Base-by-base conservation (phyloP, 2,113 vertebrate genomes). In the Sisor rabdophorus region DNA sequence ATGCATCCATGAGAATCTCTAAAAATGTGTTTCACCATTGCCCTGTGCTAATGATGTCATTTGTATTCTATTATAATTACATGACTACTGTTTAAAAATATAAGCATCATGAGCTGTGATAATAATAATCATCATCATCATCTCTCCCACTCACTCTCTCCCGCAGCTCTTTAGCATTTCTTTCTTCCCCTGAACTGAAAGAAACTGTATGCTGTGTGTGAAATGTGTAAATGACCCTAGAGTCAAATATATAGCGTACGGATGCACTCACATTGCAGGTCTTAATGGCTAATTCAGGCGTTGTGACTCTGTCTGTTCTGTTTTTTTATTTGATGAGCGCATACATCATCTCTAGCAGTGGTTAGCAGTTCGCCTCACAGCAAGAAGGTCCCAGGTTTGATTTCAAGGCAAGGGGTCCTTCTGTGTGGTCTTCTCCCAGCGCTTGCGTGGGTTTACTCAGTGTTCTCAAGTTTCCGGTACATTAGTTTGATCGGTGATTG, bases 31-130 rank as follows among this genome's bases (percentile, higher is more conserved):
- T 58, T 67, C 73, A 76, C 60, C 76, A 22, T 71, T 73, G 74
- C 24, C 28, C 75, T 72, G 32, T 77, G 79, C 53, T 67, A 80
- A 73, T 73, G 10, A 73, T 73, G 44, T 73, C 15, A 28, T 65
- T 67, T 63, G 36, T 48, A 71, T 7, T 65, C 36, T 40, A 19
- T 22, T 47, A 67, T 54, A 65, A 17, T 76, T 30, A 68, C 54
- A 80, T 60, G 17, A 47, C 61, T 20, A 59, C 28, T 67, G 17
- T 44, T 72, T 58, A 67, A 69, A 75, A 64, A 52, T 59, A 47
- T 32, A 32, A 80, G 30, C 32, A 22, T 24, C 4, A 70, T 70
- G 44, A 65, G 16, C 24, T 52, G 71, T 60, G 52, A 13, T 71
- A 64, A 76, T 76, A 71, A 55, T 44, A 44, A 44, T 36, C 3